phyloP scores from a whole-genome alignment of 2,888 invertebrate species.

The Carpatolechia fugitivella region DNA sequence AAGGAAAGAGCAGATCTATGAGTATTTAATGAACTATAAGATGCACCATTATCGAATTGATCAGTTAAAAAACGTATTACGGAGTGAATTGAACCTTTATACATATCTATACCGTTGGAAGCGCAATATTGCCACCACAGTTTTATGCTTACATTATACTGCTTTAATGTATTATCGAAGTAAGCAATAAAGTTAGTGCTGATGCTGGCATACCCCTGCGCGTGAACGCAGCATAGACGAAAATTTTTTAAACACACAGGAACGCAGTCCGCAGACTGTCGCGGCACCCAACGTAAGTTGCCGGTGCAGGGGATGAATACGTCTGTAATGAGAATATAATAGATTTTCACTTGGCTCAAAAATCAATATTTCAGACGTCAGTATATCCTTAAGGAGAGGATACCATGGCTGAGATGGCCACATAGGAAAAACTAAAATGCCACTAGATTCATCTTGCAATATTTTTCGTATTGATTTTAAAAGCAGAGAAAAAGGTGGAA shows the following conservation, averaged over 20 bases:
- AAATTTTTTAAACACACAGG: no score
- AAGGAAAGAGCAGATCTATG: slow-evolving; percentile 25
- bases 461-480: slow-evolving; percentile 17
- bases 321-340: slow-evolving; percentile 20
- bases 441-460: slow-evolving; percentile 19
- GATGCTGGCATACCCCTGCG: slow-evolving; percentile 9
- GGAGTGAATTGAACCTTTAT: neutral
- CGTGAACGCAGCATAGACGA: slow-evolving; percentile 19
- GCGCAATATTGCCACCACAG: slow-evolving; percentile 22
- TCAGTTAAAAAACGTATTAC: slow-evolving; percentile 15
- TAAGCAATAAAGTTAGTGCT: slow-evolving; percentile 20
- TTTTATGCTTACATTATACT: slow-evolving; percentile 18
- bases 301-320: slow-evolving; percentile 12
- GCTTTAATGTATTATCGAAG: slow-evolving; percentile 20
- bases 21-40: slow-evolving; percentile 21
- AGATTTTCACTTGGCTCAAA: slow-evolving; percentile 17
- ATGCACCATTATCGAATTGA: slow-evolving; percentile 19
- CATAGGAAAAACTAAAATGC: slow-evolving; percentile 23
- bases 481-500: slow-evolving; percentile 24
- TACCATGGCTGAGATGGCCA: slow-evolving; percentile 23
- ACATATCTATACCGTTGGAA: slow-evolving; percentile 2
- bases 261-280: slow-evolving; percentile 23
- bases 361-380: slow-evolving; percentile 16
- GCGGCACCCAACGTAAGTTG: slow-evolving; percentile 25
- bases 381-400: slow-evolving; percentile 11